Evolutionary conservation across 2,888 invertebrate species (phyloP), one percentile per base, ranked within the genome.

Genomic region (Endotricha flammealis): DNA sequence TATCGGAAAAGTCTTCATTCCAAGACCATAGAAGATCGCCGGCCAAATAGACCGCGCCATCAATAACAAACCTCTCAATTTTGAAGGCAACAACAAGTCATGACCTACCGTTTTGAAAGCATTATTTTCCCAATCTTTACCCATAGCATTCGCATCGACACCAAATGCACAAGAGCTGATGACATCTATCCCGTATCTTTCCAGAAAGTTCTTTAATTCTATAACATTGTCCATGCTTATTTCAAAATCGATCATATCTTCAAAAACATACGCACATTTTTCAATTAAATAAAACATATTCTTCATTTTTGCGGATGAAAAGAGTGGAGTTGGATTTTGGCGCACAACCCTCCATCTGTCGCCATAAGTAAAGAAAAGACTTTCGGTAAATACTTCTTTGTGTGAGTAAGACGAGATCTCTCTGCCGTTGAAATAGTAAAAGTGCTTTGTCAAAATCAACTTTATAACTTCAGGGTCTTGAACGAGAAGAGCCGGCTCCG

Each of bases 281-380:
- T 63, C 56, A 4, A 80, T 65, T 6, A 79, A 42, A 38, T 66
- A 50, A 31, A 79, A 82, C 81, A 81, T 82, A 9, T 61, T 73
- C 40, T 66, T 79, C 62, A 80, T 74, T 45, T 79, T 81, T 0
- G 67, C 50, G 0, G 73, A 64, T 0, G 81, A 64, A 44, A 80
- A 83, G 0, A 80, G 33, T 0, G 74, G 74, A 0, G 72, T 72
- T 7, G 73, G 38, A 34, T 77, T 75, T 42, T 79, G 80, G 0
- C 82, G 52, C 1, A 70, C 23, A 0, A 75, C 63, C 32, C 69
- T 76, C 80, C 82, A 81, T 1, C 48, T 42, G 42, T 80, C 73
- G 0, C 82, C 82, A 24, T 60, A 48, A 0, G 53, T 48, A 30
- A 52, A 61, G 41, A 80, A 78, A 1, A 81, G 40, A 17, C 62